A percentile compares a stretch with the other conserved stretches of the same genome.
Evolutionary conservation across 2,888 invertebrate species (phyloP).

Genomic region (Synergus japonicus): DNA sequence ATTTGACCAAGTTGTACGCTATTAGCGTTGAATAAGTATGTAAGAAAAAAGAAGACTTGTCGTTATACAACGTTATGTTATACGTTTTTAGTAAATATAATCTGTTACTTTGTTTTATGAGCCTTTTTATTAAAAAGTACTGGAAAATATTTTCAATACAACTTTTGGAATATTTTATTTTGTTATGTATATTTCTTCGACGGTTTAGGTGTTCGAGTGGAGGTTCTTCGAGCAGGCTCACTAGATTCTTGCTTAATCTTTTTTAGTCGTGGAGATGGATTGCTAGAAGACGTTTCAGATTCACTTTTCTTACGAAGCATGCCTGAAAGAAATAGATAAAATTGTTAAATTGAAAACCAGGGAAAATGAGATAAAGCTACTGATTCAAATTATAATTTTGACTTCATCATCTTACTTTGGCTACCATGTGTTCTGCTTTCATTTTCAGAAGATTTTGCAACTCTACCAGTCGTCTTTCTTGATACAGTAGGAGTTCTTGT

Average conservation of each 20-base stretch:
- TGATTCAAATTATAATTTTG: neutral
- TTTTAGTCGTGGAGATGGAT: constrained; percentile 6
- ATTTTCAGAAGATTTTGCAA: constrained; percentile 1
- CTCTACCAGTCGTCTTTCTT: constrained; percentile 34
- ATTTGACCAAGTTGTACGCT: neutral
- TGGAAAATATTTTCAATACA: neutral
- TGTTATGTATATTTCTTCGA: constrained; percentile 5
- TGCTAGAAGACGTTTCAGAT: constrained; percentile 5
- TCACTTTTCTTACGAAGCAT: constrained; percentile 8
- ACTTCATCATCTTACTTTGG: neutral
- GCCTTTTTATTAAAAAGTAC: neutral
- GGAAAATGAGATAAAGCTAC: neutral
- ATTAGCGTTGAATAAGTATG: neutral
- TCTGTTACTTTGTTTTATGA: constrained; percentile 9
- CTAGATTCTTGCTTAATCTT: constrained; percentile 28
- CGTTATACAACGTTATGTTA: neutral
- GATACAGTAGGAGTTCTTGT: constrained; percentile 33
- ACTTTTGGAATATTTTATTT: constrained; percentile 8
- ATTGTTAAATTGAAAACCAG: neutral
- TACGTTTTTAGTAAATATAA: constrained; percentile 7
- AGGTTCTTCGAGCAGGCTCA: constrained; percentile 13
- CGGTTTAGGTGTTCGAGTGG: neutral
- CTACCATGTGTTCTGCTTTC: neutral
- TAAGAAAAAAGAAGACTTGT: neutral
- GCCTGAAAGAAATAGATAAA: neutral